These are phyloP conservation scores for Aegithalos caudatus DNA, from an alignment of 2,113 vertebrate genomes.

Conservation along the genomic window DNA sequence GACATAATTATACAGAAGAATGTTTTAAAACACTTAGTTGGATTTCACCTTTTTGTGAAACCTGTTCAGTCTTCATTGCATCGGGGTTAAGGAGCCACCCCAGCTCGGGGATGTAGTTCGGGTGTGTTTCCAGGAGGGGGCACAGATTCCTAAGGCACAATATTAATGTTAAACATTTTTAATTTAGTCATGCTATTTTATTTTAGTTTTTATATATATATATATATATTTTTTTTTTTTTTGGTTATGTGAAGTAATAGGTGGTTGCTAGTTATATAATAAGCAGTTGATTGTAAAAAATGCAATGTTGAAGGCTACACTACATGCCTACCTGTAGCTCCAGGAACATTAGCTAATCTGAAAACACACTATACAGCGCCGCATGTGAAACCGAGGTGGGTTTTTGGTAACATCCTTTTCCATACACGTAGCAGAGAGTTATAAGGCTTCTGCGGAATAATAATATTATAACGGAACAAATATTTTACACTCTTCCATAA, in stretches of 20 bases:
- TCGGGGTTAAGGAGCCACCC: not conserved
- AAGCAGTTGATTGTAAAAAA: constrained; percentile 77
- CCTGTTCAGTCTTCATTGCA: constrained; percentile 25
- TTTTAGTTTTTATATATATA: not conserved
- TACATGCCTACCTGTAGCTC: constrained; percentile 64
- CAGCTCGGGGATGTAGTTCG: constrained; percentile 65
- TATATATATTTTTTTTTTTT: no score
- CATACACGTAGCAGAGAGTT: constrained; percentile 65
- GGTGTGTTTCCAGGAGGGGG: constrained; percentile 76
- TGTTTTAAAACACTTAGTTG: constrained; percentile 68
- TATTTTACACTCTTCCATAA: constrained; percentile 69
- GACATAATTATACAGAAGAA: constrained; percentile 79
- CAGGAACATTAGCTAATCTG: constrained; percentile 27
- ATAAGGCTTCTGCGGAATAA: constrained; percentile 77
- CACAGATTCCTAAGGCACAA: constrained; percentile 86
- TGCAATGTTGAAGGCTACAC: constrained; percentile 69
- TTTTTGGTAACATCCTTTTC: constrained; percentile 68
- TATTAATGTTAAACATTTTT: constrained; percentile 62
- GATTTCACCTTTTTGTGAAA: constrained; percentile 58
- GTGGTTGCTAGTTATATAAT: constrained; percentile 69
- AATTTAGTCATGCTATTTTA: constrained; percentile 81
- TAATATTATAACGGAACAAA: constrained; percentile 67
- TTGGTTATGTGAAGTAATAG: constrained; percentile 68
- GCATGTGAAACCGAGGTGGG: constrained; percentile 32
- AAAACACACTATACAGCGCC: constrained; percentile 45